These are phyloP conservation scores for Paelopatides confundens DNA, from an alignment of 53 echinoderm and acorn worm genomes.

Conservation along the genomic window DNA sequence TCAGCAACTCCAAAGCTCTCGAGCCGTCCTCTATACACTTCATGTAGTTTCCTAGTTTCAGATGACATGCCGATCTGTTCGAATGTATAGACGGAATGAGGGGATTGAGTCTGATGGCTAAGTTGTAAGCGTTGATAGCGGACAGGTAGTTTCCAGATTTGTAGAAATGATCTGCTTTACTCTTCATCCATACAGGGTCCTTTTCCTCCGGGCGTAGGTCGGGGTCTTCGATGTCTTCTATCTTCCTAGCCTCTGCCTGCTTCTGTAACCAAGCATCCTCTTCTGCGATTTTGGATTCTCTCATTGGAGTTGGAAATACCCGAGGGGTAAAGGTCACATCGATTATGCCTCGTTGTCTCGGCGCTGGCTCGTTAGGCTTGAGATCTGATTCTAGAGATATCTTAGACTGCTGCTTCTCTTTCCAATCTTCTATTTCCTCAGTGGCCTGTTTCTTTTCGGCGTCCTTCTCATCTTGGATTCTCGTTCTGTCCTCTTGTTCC, in stretches of 20 bases:
- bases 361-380: constrained; percentile 64
- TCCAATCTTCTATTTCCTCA: constrained; percentile 90
- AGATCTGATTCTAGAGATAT: constrained; percentile 28
- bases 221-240: constrained; percentile 81
- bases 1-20: constrained; percentile 89
- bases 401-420: constrained; percentile 18
- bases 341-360: constrained; percentile 77
- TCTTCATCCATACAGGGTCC: constrained; percentile 94
- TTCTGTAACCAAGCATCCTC: constrained; percentile 99
- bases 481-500: constrained; percentile 72
- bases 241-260: constrained; percentile 92
- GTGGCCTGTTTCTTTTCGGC: constrained; percentile 85
- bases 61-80: constrained; percentile 94
- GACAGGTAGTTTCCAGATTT: constrained; percentile 88
- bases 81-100: constrained; percentile 91
- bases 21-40: constrained; percentile 97
- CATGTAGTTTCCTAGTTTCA: constrained; percentile 94
- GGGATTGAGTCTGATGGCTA: constrained; percentile 84
- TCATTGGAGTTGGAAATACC: constrained; percentile 93
- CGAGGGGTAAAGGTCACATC: constrained; percentile 90
- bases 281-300: constrained; percentile 85
- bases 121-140: constrained; percentile 97
- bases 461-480: constrained; percentile 81
- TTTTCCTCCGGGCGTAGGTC: constrained; percentile 94
- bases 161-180: constrained; percentile 97